Evolutionary conservation across 2,888 invertebrate species (phyloP), one percentile per base, ranked within the genome.

Genomic region (Melanophora roralis): DNA sequence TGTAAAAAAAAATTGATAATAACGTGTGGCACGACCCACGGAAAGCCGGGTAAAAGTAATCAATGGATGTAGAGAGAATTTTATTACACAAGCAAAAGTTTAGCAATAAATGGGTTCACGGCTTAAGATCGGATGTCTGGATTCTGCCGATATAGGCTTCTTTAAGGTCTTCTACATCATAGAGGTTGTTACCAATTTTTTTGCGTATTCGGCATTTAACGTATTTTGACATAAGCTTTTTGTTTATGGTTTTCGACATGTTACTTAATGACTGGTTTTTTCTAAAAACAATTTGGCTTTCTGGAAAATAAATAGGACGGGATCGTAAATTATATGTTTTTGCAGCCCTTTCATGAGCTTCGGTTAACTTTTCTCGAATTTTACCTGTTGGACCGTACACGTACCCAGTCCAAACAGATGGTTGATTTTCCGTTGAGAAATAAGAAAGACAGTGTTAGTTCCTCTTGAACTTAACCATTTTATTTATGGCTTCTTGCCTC

Each of bases 161-260:
- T 6, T 32, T 43, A 1, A 36, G 6, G 2, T 23, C 21, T 7
- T 73, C 72, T 8, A 64, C 6, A 7, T 47, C 53, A 14, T 73
- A 64, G 4, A 73, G 19, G 16, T 21, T 53, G 23, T 64, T 73
- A 2, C 72, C 72, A 4, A 73, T 34, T 9, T 45, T 40, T 5
- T 36, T 6, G 5, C 38, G 9, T 2, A 64, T 36, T 8, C 45
- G 8, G 14, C 73, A 64, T 16, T 73, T 73, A 1, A 34, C 12
- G 12, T 32, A 73, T 12, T 73, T 65, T 0, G 73, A 57, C 2
- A 64, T n/a, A 36, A 73, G 57, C n/a, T 65, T 64, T 8, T 23
- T 36, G 11, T 38, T 73, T 21, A 38, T 59, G 1, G 34, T n/a
- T 34, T 45, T 68, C 19, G 40, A 19, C 21, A 45, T 27, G n/a